A percentile compares a stretch with the other conserved stretches of the same genome.
phyloP scores from a whole-genome alignment of 2,797 vertebrate species.

The Salmo trutta region DNA sequence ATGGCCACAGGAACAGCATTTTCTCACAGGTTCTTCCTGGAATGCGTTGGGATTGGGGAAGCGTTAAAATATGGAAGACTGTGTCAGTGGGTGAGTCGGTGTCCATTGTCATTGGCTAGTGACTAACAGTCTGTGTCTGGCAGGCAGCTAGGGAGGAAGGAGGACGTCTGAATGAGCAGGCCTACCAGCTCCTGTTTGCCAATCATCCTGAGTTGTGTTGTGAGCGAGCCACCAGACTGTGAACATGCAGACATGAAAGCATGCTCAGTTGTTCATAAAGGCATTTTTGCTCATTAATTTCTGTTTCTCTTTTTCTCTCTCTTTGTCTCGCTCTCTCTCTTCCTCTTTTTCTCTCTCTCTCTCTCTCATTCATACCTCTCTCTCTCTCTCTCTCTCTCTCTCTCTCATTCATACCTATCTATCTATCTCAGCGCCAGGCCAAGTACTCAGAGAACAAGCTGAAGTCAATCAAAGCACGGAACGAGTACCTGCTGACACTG shows the following conservation, averaged over 20 bases:
- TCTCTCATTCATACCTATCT: constrained; percentile 48
- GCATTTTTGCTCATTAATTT: constrained; percentile 48
- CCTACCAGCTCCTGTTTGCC: constrained; percentile 41
- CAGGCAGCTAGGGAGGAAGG: constrained; percentile 37
- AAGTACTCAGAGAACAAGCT: constrained; percentile 99
- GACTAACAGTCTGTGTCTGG: constrained; percentile 47
- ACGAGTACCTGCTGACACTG: constrained; percentile 96
- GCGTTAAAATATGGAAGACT: constrained; percentile 48
- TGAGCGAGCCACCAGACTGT: background rate
- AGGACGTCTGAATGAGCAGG: constrained; percentile 16
- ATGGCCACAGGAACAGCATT: constrained; percentile 31
- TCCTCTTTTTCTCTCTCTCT: constrained; percentile 6
- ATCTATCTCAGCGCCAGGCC: constrained; percentile 84
- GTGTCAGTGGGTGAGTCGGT: constrained; percentile 54
- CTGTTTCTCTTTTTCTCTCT: background rate
- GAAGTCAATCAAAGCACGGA: constrained; percentile 98
- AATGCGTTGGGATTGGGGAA: constrained; percentile 41
- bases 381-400: constrained; percentile 47
- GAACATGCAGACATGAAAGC: constrained; percentile 48
- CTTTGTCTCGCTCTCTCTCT: constrained; percentile 34
- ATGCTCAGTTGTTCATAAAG: constrained; percentile 46
- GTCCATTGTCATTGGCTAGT: constrained; percentile 45
- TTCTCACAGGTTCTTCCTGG: constrained; percentile 47
- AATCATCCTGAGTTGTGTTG: constrained; percentile 34
- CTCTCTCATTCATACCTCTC: constrained; percentile 25